These are phyloP conservation scores for Pygoscelis adeliae DNA, from an alignment of 2,113 vertebrate species.

Conservation along the genomic window DNA sequence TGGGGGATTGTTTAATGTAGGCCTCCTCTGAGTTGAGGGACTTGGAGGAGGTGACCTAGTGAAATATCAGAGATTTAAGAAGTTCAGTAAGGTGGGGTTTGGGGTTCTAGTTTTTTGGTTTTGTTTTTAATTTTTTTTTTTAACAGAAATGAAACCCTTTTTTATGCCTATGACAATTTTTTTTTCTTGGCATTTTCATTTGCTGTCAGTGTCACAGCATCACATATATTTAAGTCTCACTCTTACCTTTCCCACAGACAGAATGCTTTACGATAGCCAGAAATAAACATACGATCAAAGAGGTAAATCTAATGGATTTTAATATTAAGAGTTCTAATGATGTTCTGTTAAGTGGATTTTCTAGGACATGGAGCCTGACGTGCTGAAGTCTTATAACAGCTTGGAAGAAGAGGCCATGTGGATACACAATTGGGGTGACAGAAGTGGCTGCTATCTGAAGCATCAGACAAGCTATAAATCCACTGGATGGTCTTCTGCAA, in stretches of 20 bases:
- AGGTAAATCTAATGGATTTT: not conserved
- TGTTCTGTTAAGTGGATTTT: not conserved
- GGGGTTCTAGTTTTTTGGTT: not conserved
- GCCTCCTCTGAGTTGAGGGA: constrained; percentile 83
- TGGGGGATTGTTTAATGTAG: constrained; percentile 53
- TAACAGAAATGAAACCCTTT: not conserved
- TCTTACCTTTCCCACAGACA: not conserved
- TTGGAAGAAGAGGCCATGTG: not conserved
- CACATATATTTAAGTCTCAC: not conserved
- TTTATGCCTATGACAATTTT: not conserved
- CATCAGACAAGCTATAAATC: not conserved
- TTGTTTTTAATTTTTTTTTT: not conserved
- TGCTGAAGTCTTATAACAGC: not conserved
- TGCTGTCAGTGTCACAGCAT: not conserved
- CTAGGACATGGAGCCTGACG: not conserved
- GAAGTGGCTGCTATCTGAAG: not conserved
- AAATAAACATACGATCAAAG: not conserved
- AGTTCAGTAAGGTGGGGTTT: not conserved
- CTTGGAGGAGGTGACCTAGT: constrained; percentile 86
- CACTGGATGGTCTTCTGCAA: not conserved
- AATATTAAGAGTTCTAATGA: not conserved
- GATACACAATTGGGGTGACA: not conserved
- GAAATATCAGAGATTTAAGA: not conserved
- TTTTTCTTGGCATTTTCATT: not conserved
- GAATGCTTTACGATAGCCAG: not conserved